Percentiles rank a stretch among this genome's conserved stretches.
Evolutionary conservation across 2,113 vertebrate species (phyloP).

Genomic region (Alectura lathami): DNA sequence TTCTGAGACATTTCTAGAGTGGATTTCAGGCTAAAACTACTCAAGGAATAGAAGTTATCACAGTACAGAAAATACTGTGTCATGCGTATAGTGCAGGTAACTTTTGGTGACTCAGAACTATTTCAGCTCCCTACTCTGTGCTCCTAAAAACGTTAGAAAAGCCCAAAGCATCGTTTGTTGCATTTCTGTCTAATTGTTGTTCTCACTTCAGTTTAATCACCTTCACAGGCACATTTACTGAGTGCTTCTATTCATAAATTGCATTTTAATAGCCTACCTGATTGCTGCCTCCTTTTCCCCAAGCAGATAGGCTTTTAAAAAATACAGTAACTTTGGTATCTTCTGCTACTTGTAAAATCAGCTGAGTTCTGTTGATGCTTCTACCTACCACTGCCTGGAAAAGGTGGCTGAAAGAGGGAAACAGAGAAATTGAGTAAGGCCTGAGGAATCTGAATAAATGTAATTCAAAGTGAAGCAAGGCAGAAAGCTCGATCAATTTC

Average conservation of each 20-base stretch:
- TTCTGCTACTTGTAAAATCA: conserved; percentile 11
- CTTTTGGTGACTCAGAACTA: not conserved
- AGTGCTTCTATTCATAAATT: conserved; percentile 62
- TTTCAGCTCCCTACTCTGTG: not conserved
- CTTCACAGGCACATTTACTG: conserved; percentile 35
- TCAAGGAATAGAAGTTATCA: not conserved
- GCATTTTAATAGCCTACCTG: conserved; percentile 66
- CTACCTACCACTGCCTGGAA: not conserved
- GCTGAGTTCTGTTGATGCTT: not conserved
- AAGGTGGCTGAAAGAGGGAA: not conserved
- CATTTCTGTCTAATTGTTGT: conserved; percentile 61
- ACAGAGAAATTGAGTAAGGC: not conserved
- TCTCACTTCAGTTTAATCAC: conserved; percentile 63
- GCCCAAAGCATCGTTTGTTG: conserved; percentile 24
- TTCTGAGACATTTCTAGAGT: not conserved
- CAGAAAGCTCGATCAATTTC: not conserved
- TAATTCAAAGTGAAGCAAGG: not conserved
- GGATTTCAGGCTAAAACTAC: not conserved
- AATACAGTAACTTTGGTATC: conserved; percentile 27
- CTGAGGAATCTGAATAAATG: not conserved
- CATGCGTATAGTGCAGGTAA: not conserved
- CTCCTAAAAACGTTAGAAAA: not conserved
- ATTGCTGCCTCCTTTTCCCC: conserved; percentile 48
- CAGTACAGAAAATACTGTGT: not conserved
- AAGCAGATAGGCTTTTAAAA: conserved; percentile 41